A percentile compares a stretch with the other conserved stretches of the same genome.
These are phyloP conservation scores for Gulo gulo DNA, from an alignment of 2,113 vertebrate species.

Conservation along the genomic window DNA sequence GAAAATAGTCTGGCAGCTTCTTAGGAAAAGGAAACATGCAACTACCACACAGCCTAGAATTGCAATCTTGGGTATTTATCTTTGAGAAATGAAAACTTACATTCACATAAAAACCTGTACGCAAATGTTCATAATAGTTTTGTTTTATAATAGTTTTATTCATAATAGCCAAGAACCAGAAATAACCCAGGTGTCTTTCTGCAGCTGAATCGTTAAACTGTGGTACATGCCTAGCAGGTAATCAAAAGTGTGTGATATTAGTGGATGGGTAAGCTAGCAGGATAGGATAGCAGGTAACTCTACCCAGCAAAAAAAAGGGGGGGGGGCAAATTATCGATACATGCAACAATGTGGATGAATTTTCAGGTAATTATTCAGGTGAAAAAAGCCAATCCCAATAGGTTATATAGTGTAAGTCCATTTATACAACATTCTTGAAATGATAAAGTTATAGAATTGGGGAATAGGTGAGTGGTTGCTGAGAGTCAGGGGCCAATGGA, in stretches of 20 bases:
- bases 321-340: not conserved
- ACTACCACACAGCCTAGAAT: not conserved
- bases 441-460: not conserved
- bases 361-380: not conserved
- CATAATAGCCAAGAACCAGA: not conserved
- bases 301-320: not conserved
- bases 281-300: not conserved
- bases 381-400: not conserved
- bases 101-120: not conserved
- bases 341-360: not conserved
- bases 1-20: not conserved
- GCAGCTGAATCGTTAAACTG: not conserved
- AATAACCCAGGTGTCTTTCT: not conserved
- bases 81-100: not conserved
- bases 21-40: not conserved
- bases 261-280: not conserved
- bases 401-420: not conserved
- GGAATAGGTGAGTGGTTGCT: not conserved
- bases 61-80: not conserved
- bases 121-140: not conserved
- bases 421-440: not conserved
- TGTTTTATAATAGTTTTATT: not conserved
- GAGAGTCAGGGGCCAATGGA: not conserved
- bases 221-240: not conserved
- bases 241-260: not conserved